Base-by-base conservation (phyloP, 2,888 invertebrate genomes). In the Acrobasis repandana region DNA sequence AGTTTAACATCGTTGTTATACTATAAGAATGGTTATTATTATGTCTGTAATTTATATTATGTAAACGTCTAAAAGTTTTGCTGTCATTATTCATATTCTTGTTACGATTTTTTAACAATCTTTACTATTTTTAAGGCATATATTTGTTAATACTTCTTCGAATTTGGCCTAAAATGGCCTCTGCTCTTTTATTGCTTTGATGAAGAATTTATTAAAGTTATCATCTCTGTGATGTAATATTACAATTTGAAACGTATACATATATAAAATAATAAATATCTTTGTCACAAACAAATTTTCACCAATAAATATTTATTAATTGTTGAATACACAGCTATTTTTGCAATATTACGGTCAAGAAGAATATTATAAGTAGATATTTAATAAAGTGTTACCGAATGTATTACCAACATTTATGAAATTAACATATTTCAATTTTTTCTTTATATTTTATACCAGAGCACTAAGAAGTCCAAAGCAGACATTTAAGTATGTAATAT, bases 1-100 rank as follows among this genome's bases (percentile, higher is more conserved):
- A 77, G 75, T 78, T 80, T 80, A 74, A 76, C 71, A 74, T 79
- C 79, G 80, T 82, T 80, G 76, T 76, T 82, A 72, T 72, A 72
- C 72, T 68, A 68, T 83, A 80, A 80, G 77, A 68, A 76, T 75
- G 60, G 15, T 52, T 54, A 54, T 54, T 38, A 50, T 50, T 50
- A 51, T 76, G 75, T 74, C 74, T 73, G 73, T 77, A 72, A 79
- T 76, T 79, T 79, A 79, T 79, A 79, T 80, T 76, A 74, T 66
- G 65, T 70, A 65, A 66, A 63, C 50, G 60, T 56, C 56, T 66
- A 65, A 64, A 70, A 72, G 67, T 70, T 76, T 75, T 72, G 63
- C 63, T 68, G 48, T 33, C 36, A 48, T 57, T 47, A n/a, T 57
- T 36, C 20, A 20, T 34, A 57, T 57, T 15, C 34, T 48, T 48